These are phyloP conservation scores for Tenthredo scrophulariae DNA, from an alignment of 2,888 invertebrate genomes.

Conservation along the genomic window DNA sequence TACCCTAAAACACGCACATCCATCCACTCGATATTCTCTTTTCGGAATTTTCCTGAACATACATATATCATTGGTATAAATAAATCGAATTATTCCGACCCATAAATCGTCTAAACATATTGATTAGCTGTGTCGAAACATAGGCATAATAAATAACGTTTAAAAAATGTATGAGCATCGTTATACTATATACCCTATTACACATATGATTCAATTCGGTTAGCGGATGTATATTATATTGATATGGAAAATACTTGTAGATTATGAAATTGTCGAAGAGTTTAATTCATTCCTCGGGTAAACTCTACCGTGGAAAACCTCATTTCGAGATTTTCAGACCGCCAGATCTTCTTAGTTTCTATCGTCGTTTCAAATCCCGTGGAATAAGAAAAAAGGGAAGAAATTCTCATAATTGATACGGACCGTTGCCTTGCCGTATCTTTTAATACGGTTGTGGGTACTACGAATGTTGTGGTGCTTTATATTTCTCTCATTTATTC, in stretches of 20 bases:
- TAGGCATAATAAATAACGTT: neutral
- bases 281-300: neutral
- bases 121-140: neutral
- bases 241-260: neutral
- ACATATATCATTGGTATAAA: too few species aligned
- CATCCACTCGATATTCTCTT: neutral
- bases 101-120: too few species aligned
- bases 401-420: slow-evolving; percentile 65
- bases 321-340: slow-evolving; percentile 72
- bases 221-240: neutral
- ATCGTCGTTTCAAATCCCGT: slow-evolving; percentile 46
- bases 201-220: neutral
- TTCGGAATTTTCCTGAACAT: neutral
- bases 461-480: neutral
- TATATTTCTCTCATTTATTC: neutral
- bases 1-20: slow-evolving; percentile 3
- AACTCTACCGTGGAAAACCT: slow-evolving; percentile 56
- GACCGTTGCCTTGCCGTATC: slow-evolving; percentile 40
- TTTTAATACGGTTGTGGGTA: neutral
- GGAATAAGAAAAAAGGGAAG: slow-evolving; percentile 48
- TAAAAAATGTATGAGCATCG: neutral
- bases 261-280: neutral
- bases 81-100: too few species aligned
- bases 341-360: slow-evolving; percentile 61
- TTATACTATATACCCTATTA: neutral